Evolutionary conservation across 1,140 invertebrate species (phyloP), one percentile per base, ranked within the genome.

Genomic region (Scaptomyza pallida): DNA sequence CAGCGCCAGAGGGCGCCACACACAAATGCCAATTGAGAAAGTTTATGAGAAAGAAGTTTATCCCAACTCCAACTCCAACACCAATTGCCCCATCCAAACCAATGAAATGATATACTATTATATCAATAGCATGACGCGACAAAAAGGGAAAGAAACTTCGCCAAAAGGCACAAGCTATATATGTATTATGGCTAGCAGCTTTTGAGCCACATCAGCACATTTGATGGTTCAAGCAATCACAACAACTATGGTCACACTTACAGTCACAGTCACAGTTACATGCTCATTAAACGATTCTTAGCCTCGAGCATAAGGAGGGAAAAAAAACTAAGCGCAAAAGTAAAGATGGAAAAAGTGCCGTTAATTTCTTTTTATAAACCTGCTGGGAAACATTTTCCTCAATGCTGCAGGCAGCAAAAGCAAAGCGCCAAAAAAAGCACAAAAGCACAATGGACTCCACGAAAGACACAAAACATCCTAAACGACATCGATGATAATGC

Each of bases 321-420:
- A n/a, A n/a, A 8, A 13, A 19, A 23, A 40, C 40, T 17, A n/a
- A 1, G 13, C 45, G 43, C 59, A 23, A 26, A 52, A 62, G 72
- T 48, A 56, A 67, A 35, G 33, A 48, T 63, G 35, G 35, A 44
- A 70, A 51, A 63, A 77, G 70, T 77, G 79, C 68, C 88, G 90
- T 91, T 91, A 91, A 91, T 91, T 91, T 91, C 90, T 90, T 91
- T 91, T 90, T 91, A 91, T 91, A 90, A 91, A 91, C 90, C 90
- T 83, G 90, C 85, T 89, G 90, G 90, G 90, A 91, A 91, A 85
- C 90, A 89, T 91, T 91, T 78, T 54, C 48, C 12, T 26, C 21
- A 12, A 43, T 12, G 63, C 63, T 37, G 43, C 55, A 57, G 40
- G 57, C 33, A n/a, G 33, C 70, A 16, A 30, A 30, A 30, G 5